phyloP scores from a whole-genome alignment of 1,140 invertebrate species.

The Grapholita molesta region DNA sequence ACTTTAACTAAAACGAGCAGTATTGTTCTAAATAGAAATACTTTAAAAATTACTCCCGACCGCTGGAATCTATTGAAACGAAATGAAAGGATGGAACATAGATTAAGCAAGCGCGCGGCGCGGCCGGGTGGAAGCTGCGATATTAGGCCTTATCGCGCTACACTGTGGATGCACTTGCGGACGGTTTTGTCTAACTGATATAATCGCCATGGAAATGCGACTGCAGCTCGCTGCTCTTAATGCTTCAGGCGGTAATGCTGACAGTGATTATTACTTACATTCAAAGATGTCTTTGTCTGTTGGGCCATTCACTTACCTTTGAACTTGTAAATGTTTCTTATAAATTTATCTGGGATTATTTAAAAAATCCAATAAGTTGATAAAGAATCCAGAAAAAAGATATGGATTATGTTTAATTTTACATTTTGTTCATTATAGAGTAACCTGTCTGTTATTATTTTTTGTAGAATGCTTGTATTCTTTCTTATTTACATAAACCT shows the following conservation, averaged over 20 bases:
- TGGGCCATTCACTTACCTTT: not conserved
- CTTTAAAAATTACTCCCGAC: not conserved
- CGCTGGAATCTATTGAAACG: not conserved
- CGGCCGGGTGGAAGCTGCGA: not conserved
- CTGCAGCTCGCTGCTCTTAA: not conserved
- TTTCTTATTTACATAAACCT: no score
- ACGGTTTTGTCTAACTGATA: not conserved
- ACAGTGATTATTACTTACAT: not conserved
- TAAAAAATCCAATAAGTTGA: no score
- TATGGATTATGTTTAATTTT: no score
- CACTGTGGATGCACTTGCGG: not conserved
- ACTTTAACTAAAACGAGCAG: not conserved
- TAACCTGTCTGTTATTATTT: no score
- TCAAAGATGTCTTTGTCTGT: not conserved
- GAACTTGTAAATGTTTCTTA: no score
- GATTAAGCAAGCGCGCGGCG: not conserved
- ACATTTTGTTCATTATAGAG: no score
- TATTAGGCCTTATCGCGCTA: conserved; percentile 9
- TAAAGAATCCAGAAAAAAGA: no score
- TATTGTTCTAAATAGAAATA: not conserved
- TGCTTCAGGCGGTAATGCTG: not conserved
- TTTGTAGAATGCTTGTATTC: no score
- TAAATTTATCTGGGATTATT: no score
- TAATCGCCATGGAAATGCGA: not conserved
- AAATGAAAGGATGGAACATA: not conserved